Evolutionary conservation across 2,888 invertebrate genomes (phyloP), one percentile per base, ranked within the genome.

Genomic region (Carterocephalus palaemon): DNA sequence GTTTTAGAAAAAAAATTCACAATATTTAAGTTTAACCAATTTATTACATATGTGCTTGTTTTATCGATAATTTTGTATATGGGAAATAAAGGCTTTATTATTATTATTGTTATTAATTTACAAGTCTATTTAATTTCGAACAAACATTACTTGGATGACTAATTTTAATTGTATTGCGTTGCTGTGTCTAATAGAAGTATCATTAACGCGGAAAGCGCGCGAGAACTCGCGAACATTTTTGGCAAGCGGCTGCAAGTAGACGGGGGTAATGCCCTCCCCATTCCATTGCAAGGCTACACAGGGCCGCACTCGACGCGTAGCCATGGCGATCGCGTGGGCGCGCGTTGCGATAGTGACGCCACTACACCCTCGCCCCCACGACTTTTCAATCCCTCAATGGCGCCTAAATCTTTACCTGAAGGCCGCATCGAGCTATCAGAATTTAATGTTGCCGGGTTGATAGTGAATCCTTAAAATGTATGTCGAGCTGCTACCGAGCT

Each of bases 251-350:
- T 70, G 71, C 70, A 71, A 64, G 58, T 80, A 78, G 80, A 70
- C 80, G 82, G 71, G 87, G 85, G 73, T 82, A 86, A 79, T 86
- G 87, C 84, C 86, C 87, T 85, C 85, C 87, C 79, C 87, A 84
- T 74, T 72, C 86, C 83, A 84, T 72, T 87, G 88, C 86, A 87
- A 86, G 87, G 88, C 84, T 83, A 78, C 81, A 82, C 87, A 87
- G 88, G 79, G 83, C 81, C 83, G 86, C 65, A 87, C 71, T 81
- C 66, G 72, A 66, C 64, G 47, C 70, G 82, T 81, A 79, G 69
- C 58, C 78, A 82, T 85, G 81, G 71, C 72, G 70, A 84, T 81
- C 60, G 70, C 64, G 75, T 70, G 71, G 69, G 74, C 68, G 67
- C 62, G 67, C 72, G 84, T 85, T 74, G 81, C 85, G 84, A 80